Base-by-base conservation (phyloP, 2,797 vertebrate species). In the Sebastes taczanowskii region DNA sequence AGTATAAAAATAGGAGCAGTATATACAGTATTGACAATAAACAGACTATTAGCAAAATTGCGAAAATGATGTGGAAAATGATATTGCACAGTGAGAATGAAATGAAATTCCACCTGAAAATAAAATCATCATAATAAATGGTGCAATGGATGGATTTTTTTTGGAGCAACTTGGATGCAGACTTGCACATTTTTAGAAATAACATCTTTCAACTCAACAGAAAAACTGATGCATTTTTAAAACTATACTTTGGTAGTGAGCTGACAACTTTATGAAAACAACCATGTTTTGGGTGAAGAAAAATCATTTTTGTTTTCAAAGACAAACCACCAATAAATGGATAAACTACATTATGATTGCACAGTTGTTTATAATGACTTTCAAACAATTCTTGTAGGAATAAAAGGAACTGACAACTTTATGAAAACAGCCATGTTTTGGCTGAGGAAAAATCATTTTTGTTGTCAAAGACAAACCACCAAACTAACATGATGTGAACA, bases 361-460 rank as follows among this genome's bases (percentile, higher is more conserved):
- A 32, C 22, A 20, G 11, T 9, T 52, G 11, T 7, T 14, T 25
- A 25, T 25, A 25, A 25, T 25, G 25, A 25, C 25, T 25, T 25
- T 25, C 25, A 25, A 25, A 25, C 25, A 16, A 5, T 23, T 49
- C 2, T n/a, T 60, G 3, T 9, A 2, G 9, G 13, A 38, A 7
- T n/a, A 23, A 5, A 65, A 65, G 0, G 2, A 2, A 6, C 1
- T 8, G 5, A 63, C 32, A 55, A 5, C 10, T 65, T 66, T 38
- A 7, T 7, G 6, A 46, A 32, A 49, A 32, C 20, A 22, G 9
- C 8, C 11, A 16, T 2, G 14, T n/a, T 8, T 3, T 65, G 13
- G 0, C 3, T 13, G 10, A 9, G 13, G 18, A 38, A 38, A 38
- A 13, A 0, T 35, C 0, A 2, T 34, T 2, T 34, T 34, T 34